Conservation (phyloP, 2,113 vertebrate genomes). For the Raja brachyura region DNA sequence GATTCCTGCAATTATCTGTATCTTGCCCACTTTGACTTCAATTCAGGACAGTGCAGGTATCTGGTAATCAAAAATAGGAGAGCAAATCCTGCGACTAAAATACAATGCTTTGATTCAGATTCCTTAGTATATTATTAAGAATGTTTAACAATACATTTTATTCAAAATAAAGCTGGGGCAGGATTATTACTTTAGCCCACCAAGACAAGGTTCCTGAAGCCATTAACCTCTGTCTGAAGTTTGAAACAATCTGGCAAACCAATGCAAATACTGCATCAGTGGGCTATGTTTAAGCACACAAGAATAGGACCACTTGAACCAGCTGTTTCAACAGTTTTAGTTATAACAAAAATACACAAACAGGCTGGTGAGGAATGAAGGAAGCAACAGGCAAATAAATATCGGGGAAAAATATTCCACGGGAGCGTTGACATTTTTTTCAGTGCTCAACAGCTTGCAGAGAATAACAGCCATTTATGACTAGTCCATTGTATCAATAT, state of each 20-base stretch:
- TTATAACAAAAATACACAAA: background rate
- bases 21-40: background rate
- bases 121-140: background rate
- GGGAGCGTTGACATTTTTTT: background rate
- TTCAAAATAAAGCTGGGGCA: background rate
- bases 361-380: background rate
- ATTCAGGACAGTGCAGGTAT: background rate
- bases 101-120: background rate
- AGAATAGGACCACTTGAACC: background rate
- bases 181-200: background rate
- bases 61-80: background rate
- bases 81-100: background rate
- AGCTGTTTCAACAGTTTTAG: constrained; percentile 7
- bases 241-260: background rate
- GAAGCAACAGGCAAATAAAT: background rate
- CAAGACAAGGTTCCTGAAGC: background rate
- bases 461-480: too few relatives aligned
- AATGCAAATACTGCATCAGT: background rate
- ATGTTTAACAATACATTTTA: background rate
- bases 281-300: background rate
- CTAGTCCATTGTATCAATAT: too few relatives aligned
- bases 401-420: background rate
- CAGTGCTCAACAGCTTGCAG: background rate
- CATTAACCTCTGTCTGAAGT: background rate
- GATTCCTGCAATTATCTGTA: background rate